Evolutionary conservation across 2,113 vertebrate genomes (phyloP), one percentile per base, ranked within the genome.

Genomic region (Loxodonta africana): DNA sequence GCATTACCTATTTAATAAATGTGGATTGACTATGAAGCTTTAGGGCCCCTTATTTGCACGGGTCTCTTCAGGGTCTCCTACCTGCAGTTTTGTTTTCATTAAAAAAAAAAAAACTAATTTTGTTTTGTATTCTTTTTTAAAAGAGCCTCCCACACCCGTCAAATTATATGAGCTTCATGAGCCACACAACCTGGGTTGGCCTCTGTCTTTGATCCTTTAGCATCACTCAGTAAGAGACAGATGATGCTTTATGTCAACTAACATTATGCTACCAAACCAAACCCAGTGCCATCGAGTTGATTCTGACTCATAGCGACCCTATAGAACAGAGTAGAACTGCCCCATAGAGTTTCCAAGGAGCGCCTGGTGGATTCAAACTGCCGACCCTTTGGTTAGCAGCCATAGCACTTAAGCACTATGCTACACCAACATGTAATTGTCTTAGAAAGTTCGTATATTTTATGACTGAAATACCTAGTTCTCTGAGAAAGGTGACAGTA

Each of bases 201-300:
- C 73, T 91, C 76, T 81, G 30, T 48, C 51, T 86, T 92, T 91
- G 74, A 77, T 57, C 37, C 83, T 85, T 80, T 92, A 57, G 23
- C 57, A 48, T 63, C 25, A 11, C 25, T 88, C 33, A 71, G n/a
- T 28, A 83, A 69, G 51, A 95, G 46, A 80, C 57, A 41, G 78
- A 51, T 71, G 69, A 51, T 71, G 69, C 44, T 78, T 53, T 37
- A 0, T 30, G 46, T 84, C 88, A 83, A 7, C 9, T 8, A 51
- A 33, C 21, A 14, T 69, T 69, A 33, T 28, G 37, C 37, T 37
- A 37, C 37, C 37, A 37, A 37, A 37, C 37, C 37, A 37, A 2
- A 37, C 37, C 37, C 37, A 37, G 37, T 37, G 37, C 37, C 37
- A 37, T 37, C 37, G 37, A 37, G 37, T 37, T 37, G 37, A 37